These are phyloP conservation scores for Cyrtodaria siliqua DNA, from an alignment of 2,888 invertebrate genomes.

Conservation along the genomic window DNA sequence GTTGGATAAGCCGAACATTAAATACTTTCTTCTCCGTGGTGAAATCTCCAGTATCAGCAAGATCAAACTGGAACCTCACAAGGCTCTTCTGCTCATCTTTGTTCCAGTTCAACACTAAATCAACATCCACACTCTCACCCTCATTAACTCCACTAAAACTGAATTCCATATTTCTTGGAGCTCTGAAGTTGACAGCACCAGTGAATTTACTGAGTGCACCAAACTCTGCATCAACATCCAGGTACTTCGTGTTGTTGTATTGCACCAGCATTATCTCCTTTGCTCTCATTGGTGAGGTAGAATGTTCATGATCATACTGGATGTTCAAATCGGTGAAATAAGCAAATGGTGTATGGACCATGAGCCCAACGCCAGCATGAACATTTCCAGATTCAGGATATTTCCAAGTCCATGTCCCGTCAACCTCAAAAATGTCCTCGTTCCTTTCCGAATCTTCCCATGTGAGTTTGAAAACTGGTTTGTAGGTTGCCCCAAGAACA, in stretches of 20 bases:
- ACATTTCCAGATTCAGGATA: not conserved
- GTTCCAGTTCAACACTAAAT: constrained; percentile 80
- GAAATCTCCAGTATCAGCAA: constrained; percentile 61
- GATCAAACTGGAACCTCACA: constrained; percentile 65
- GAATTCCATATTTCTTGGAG: constrained; percentile 71
- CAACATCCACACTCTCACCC: constrained; percentile 64
- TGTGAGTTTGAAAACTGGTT: constrained; percentile 27
- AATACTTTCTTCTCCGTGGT: constrained; percentile 63
- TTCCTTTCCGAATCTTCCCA: constrained; percentile 32
- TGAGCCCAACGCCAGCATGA: constrained; percentile 20
- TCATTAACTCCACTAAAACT: constrained; percentile 57
- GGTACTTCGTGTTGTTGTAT: constrained; percentile 67
- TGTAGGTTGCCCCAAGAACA: constrained; percentile 14
- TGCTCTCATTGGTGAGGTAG: constrained; percentile 33
- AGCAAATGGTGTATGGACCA: constrained; percentile 62
- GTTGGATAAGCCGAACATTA: constrained; percentile 62
- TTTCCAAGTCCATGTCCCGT: constrained; percentile 11
- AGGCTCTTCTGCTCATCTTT: constrained; percentile 66
- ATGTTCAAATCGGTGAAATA: constrained; percentile 32
- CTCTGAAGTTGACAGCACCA: constrained; percentile 59
- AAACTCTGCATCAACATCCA: constrained; percentile 61
- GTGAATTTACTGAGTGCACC: constrained; percentile 45
- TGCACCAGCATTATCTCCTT: constrained; percentile 41
- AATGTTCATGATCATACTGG: constrained; percentile 38
- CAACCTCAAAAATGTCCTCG: constrained; percentile 25